Base-by-base conservation (phyloP, 2,797 vertebrate species). In the Pantherophis alleghaniensis region DNA sequence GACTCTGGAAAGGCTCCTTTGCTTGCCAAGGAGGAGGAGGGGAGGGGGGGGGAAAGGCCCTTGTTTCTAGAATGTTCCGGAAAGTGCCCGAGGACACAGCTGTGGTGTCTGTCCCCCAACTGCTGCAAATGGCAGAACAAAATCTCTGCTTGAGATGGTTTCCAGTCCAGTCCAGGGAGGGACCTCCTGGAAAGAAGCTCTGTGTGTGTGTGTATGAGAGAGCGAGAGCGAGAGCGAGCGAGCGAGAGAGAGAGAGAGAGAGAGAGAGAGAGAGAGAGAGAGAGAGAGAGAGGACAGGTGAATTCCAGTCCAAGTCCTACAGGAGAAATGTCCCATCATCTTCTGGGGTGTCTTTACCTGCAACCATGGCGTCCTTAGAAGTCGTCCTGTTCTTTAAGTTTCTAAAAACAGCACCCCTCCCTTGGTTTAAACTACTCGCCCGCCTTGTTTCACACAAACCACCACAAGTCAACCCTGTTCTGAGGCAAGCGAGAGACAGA, bases 61-160 rank as follows among this genome's bases (percentile, higher is more conserved):
- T 28, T 4, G 28, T 28, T 91, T 91, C 90, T 93, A 66, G 86
- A 93, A 91, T n/a, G 24, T 91, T 89, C 90, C 16, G n/a, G 87
- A 26, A 86, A 24, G 22, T 42, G 63, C 42, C 55, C 16, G 90
- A 93, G 66, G 63, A 79, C 37, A 88, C 28, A 20, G 89, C 86
- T 22, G 4, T 18, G 12, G 28, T n/a, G 32, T 7, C 89, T 12
- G 13, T 13, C 18, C 61, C 37, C 28, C 18, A 4, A 32, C 26
- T 42, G 51, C 26, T 87, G 83, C 5, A 18, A 69, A 66, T 3
- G 26, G 60, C 13, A 63, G 61, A 90, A 53, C 2, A 24, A 60
- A 55, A 51, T 20, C 32, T 79, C 32, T n/a, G 86, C 20, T 86
- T 59, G 24, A 6, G 79, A 37, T 47, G 6, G 56, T 42, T 18